A percentile compares a stretch with the other conserved stretches of the same genome.
Conservation (phyloP, 2,888 invertebrate species). For the Norana najaformis region DNA sequence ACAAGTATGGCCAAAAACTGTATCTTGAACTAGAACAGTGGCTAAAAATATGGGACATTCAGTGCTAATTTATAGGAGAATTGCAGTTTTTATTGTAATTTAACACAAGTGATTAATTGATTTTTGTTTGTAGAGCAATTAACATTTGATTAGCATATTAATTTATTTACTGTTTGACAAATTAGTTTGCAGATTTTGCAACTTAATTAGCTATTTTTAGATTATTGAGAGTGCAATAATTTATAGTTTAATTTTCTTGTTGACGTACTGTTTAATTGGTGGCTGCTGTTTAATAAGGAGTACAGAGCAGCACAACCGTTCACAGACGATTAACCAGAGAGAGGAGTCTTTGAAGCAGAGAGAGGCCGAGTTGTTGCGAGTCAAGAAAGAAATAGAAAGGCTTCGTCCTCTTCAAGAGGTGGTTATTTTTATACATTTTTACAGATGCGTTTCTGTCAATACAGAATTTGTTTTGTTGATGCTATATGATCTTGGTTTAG, state of each 20-base stretch:
- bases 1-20: too few species aligned
- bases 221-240: not conserved
- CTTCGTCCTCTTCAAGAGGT: not conserved
- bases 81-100: not conserved
- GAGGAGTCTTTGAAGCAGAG: slow-evolving; percentile 21
- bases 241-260: not conserved
- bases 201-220: not conserved
- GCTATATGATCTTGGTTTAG: not conserved
- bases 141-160: not conserved
- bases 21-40: too few species aligned
- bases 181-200: not conserved
- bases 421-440: not conserved
- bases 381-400: slow-evolving; percentile 25
- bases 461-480: not conserved
- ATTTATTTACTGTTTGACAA: not conserved
- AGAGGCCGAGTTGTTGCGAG: slow-evolving; percentile 14
- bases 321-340: slow-evolving; percentile 10
- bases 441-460: not conserved
- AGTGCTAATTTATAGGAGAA: not conserved
- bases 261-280: not conserved
- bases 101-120: not conserved
- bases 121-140: not conserved
- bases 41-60: too few species aligned
- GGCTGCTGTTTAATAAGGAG: not conserved
- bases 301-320: not conserved